phyloP scores from a whole-genome alignment of 2,888 invertebrate species.

The Apodemia hepburni region DNA sequence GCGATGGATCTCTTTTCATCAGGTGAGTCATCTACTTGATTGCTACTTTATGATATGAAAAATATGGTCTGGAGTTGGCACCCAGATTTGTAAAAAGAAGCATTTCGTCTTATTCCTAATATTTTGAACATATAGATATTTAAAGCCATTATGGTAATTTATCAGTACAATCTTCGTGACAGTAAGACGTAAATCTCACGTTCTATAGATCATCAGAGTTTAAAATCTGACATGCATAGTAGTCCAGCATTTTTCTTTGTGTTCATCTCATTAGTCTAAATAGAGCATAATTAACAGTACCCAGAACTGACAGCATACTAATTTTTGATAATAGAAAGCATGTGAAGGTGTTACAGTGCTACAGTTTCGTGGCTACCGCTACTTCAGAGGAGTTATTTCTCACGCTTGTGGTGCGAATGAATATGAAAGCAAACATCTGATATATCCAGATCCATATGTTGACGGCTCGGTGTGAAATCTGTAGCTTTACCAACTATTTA shows the following conservation, averaged over 20 bases:
- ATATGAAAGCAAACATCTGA: constrained; percentile 73
- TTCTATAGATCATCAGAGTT: background rate
- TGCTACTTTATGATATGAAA: too few relatives aligned
- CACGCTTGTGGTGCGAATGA: constrained; percentile 77
- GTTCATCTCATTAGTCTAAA: constrained; percentile 37
- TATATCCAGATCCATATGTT: constrained; percentile 80
- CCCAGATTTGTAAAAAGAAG: too few relatives aligned
- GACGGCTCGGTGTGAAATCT: constrained; percentile 78
- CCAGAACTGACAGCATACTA: constrained; percentile 58
- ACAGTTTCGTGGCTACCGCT: constrained; percentile 67
- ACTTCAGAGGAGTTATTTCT: constrained; percentile 64
- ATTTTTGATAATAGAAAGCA: constrained; percentile 55
- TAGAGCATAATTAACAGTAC: constrained; percentile 59
- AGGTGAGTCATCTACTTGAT: too few relatives aligned
- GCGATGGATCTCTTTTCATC: too few relatives aligned
- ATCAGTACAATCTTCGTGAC: too few relatives aligned
- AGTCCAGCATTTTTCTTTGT: constrained; percentile 32
- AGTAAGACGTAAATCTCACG: background rate
- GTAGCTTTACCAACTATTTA: constrained; percentile 79
- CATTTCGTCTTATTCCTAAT: too few relatives aligned
- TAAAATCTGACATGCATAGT: constrained; percentile 4
- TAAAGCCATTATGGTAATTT: too few relatives aligned
- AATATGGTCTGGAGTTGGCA: too few relatives aligned
- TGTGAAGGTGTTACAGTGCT: constrained; percentile 59
- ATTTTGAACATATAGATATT: too few relatives aligned